phyloP scores from a whole-genome alignment of 2,888 invertebrate species.

The Aphelenchoides bicaudatus region DNA sequence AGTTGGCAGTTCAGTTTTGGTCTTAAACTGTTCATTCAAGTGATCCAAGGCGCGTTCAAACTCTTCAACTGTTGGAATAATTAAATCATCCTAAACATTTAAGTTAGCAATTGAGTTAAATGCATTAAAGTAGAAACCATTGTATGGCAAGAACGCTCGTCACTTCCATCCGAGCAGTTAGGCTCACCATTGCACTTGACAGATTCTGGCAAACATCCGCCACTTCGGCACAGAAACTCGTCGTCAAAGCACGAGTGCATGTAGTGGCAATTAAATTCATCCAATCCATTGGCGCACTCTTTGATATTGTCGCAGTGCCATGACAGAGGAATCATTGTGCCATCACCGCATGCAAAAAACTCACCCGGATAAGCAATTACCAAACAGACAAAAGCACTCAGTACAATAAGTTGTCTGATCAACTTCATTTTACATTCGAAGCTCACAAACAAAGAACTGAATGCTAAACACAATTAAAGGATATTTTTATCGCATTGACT shows the following conservation, averaged over 20 bases:
- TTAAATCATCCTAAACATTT: background rate
- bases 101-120: background rate
- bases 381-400: no score
- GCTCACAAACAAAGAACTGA: no score
- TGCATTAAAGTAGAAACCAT: background rate
- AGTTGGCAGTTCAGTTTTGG: background rate
- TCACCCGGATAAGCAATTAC: no score
- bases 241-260: conserved; percentile 10
- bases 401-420: no score
- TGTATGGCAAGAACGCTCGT: conserved; percentile 10
- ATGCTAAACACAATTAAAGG: no score
- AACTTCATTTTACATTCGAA: no score
- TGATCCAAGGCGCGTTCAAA: conserved; percentile 1
- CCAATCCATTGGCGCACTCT: conserved; percentile 11
- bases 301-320: conserved; percentile 14
- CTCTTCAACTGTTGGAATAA: background rate
- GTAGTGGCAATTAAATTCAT: conserved; percentile 20
- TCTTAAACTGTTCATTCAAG: no score
- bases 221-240: conserved; percentile 17
- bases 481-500: no score
- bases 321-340: background rate
- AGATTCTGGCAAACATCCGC: conserved; percentile 15
- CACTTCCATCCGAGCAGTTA: conserved; percentile 17
- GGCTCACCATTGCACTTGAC: conserved; percentile 15
- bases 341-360: conserved; percentile 13